phyloP scores from a whole-genome alignment of 2,797 vertebrate species.

The Selene dorsalis region DNA sequence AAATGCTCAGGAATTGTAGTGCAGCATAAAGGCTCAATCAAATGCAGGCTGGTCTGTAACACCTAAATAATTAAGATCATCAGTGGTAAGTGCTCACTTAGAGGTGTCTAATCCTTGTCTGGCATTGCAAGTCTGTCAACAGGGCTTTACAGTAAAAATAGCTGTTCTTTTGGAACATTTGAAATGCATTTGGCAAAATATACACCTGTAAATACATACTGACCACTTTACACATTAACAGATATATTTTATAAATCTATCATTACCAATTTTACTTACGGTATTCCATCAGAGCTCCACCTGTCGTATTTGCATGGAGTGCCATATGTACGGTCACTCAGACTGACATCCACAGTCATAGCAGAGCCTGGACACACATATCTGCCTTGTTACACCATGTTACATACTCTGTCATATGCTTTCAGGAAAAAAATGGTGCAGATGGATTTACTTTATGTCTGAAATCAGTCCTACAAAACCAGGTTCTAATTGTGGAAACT shows the following conservation, averaged over 20 bases:
- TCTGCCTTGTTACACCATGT: constrained; percentile 4
- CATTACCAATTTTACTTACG: constrained; percentile 79
- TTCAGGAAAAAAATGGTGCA: not conserved
- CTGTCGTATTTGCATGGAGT: constrained; percentile 74
- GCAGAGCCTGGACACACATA: constrained; percentile 80
- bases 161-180: constrained; percentile 2
- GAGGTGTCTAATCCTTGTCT: constrained; percentile 70
- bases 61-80: constrained; percentile 53
- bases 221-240: not conserved
- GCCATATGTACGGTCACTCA: constrained; percentile 74
- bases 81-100: constrained; percentile 35
- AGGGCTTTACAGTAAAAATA: constrained; percentile 60
- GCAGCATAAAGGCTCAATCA: not conserved
- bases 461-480: not conserved
- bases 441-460: not conserved
- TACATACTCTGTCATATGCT: not conserved
- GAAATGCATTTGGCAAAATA: not conserved
- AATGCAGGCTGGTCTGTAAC: constrained; percentile 27
- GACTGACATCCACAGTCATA: constrained; percentile 87
- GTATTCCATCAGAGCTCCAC: constrained; percentile 86
- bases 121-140: constrained; percentile 24
- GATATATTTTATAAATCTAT: not conserved
- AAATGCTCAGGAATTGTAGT: not conserved
- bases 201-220: constrained; percentile 2
- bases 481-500: not conserved